Conservation (phyloP, 1,140 invertebrate genomes). For the Tetramorium parvispinum region DNA sequence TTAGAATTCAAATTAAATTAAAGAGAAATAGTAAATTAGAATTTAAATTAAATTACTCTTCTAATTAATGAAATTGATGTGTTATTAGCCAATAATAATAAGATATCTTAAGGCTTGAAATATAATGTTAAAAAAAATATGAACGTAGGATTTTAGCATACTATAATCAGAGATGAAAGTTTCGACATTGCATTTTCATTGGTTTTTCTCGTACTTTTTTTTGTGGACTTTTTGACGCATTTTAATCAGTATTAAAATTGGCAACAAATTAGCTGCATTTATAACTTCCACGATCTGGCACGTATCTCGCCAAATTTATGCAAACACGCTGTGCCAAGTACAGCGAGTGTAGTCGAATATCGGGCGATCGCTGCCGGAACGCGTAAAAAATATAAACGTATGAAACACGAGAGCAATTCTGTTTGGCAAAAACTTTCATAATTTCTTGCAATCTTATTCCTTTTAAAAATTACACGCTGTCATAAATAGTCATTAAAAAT, state of each 20-base stretch:
- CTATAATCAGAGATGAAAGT: background rate
- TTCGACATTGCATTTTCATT: background rate
- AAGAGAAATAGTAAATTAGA: constrained; percentile 2
- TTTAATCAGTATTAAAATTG: constrained; percentile 53
- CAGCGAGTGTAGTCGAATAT: constrained; percentile 29
- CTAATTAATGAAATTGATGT: background rate
- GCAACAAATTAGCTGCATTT: constrained; percentile 58
- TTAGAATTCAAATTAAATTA: background rate
- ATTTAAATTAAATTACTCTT: background rate
- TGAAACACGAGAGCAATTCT: constrained; percentile 8
- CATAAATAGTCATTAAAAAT: background rate
- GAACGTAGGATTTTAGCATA: background rate
- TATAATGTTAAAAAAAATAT: background rate
- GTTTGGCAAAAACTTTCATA: constrained; percentile 22
- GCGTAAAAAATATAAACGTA: constrained; percentile 61
- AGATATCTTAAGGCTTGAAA: background rate
- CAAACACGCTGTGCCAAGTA: constrained; percentile 55
- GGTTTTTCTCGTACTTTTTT: background rate
- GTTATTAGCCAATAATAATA: background rate
- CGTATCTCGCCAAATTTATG: constrained; percentile 60
- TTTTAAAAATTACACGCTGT: background rate
- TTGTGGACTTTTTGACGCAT: background rate
- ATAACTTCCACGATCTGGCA: constrained; percentile 47
- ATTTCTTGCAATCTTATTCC: background rate
- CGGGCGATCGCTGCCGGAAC: constrained; percentile 59